Evolutionary conservation across 2,113 vertebrate species (phyloP).

Genomic region (Phoenicopterus ruber): DNA sequence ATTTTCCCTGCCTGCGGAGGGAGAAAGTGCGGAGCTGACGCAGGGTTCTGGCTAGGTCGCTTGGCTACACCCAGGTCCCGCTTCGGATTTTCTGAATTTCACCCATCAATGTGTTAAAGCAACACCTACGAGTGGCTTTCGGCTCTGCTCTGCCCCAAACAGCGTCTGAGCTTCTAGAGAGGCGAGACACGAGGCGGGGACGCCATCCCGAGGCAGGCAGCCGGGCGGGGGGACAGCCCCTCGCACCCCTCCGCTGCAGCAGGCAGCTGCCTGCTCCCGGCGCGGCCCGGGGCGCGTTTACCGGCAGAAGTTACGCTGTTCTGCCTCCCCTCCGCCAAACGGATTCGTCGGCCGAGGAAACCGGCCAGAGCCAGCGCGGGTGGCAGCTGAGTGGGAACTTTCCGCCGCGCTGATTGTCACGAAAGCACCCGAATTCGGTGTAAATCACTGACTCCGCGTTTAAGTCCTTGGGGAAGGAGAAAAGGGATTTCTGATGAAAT

Average conservation of each 20-base stretch:
- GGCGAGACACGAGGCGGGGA: neutral
- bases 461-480: neutral
- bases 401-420: neutral
- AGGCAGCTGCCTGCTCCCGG: neutral
- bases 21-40: accelerated
- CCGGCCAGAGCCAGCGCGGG: neutral
- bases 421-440: neutral
- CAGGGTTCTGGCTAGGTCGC: neutral
- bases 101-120: neutral
- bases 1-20: neutral
- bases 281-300: neutral
- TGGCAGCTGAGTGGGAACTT: neutral
- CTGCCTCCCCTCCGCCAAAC: neutral
- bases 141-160: neutral
- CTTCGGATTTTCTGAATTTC: neutral
- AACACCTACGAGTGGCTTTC: neutral
- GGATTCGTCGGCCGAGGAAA: too few species aligned
- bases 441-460: neutral
- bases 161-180: neutral
- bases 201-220: too few species aligned
- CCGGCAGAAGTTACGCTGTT: neutral
- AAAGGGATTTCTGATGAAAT: neutral
- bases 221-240: neutral
- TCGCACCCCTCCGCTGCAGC: neutral
- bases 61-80: neutral